These are phyloP conservation scores for Eriocheir sinensis DNA, from an alignment of 1,140 invertebrate species.

Conservation along the genomic window DNA sequence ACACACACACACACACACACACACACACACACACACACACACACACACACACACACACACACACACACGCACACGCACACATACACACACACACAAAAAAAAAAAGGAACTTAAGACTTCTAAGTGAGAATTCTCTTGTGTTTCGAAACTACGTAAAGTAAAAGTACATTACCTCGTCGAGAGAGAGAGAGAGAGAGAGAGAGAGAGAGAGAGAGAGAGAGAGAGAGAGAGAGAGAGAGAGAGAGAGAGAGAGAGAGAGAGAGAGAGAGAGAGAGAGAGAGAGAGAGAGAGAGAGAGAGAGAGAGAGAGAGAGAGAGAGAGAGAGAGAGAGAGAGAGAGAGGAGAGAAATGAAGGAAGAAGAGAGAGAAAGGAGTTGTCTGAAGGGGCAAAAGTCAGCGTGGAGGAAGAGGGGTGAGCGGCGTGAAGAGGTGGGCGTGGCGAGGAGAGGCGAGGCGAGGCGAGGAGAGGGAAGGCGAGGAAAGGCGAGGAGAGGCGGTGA, in stretches of 20 bases:
- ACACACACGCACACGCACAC: not conserved
- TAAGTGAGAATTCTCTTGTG: not conserved
- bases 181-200: constrained; percentile 17
- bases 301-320: not conserved
- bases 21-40: not conserved
- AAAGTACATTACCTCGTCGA: not conserved
- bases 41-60: not conserved
- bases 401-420: too few relatives aligned
- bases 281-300: not conserved
- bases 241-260: not conserved
- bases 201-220: constrained; percentile 17
- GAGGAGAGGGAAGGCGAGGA: not conserved
- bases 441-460: too few relatives aligned
- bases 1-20: not conserved
- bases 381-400: not conserved
- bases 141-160: not conserved
- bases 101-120: not conserved
- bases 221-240: constrained; percentile 40
- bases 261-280: constrained; percentile 2
- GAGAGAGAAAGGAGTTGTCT: not conserved
- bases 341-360: not conserved
- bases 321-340: not conserved
- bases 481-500: not conserved
- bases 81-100: not conserved
- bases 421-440: too few relatives aligned